A percentile compares a stretch with the other conserved stretches of the same genome.
Evolutionary conservation across 2,888 invertebrate species (phyloP).

Genomic region (Diaperis boleti): DNA sequence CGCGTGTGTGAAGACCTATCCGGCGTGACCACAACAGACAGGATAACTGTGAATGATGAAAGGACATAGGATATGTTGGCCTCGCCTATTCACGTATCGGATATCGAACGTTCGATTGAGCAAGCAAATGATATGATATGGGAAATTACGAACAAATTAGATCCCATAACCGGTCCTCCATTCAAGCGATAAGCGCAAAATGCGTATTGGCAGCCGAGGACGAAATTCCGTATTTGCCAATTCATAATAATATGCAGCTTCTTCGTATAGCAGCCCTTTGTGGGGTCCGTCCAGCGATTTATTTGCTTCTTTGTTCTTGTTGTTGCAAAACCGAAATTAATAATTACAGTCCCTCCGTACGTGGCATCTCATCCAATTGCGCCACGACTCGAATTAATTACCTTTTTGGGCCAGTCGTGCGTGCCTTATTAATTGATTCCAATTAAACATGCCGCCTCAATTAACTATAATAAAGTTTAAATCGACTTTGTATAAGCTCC

Average conservation of each 20-base stretch:
- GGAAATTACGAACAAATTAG: slow-evolving; percentile 65
- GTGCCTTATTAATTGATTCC: slow-evolving; percentile 32
- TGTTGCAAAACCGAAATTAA: too few species aligned
- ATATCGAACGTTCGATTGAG: slow-evolving; percentile 57
- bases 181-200: neutral
- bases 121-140: slow-evolving; percentile 64
- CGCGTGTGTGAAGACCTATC: slow-evolving; percentile 46
- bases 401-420: slow-evolving; percentile 33
- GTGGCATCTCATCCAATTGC: too few species aligned
- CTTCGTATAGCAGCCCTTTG: too few species aligned
- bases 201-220: neutral
- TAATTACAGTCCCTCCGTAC: too few species aligned
- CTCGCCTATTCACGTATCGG: slow-evolving; percentile 48
- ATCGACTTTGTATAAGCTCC: slow-evolving; percentile 34
- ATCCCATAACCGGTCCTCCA: slow-evolving; percentile 58
- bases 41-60: slow-evolving; percentile 35
- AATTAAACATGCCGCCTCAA: slow-evolving; percentile 33
- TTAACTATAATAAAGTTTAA: slow-evolving; percentile 24
- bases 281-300: too few species aligned
- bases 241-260: too few species aligned
- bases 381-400: slow-evolving; percentile 1
- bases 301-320: too few species aligned
- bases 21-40: slow-evolving; percentile 48
- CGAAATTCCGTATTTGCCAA: neutral
- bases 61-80: slow-evolving; percentile 42